Base-by-base conservation (phyloP, 2,888 invertebrate genomes). In the Agrotis ipsilon region DNA sequence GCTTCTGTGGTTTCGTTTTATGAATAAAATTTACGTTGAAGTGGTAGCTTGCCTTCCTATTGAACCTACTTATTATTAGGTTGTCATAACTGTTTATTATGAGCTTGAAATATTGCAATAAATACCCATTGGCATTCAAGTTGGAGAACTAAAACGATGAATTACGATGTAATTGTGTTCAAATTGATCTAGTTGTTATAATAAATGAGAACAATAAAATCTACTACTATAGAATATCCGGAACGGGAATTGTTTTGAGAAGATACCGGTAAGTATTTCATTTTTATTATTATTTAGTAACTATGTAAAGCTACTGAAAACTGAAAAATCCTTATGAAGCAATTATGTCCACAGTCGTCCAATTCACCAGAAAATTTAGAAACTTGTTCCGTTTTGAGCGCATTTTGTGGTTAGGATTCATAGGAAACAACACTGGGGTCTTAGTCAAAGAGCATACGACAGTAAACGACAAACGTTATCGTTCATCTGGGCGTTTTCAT, bases 31-130 rank as follows among this genome's bases (percentile, higher is more conserved):
- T 46, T 66, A 59, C 49, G 24, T 51, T 64, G 60, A 60, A 75
- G 60, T 66, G 46, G 58, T 48, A 65, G 73, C 45, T 24, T 57
- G 21, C 55, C 45, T 46, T 68, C 51, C 39, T 60, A 57, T 49
- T 39, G 43, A 59, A 43, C 21, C 27, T 32, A 18, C 45, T 52
- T 66, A 80, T 46, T 54, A 76, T 75, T 59, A 14, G 43, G 18
- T 32, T 75, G 68, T 80, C 76, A 51, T 76, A 80, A 75, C 61
- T 67, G 51, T 73, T 65, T 61, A 60, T 57, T 57, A 61, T 39
- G 11, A 19, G 48, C 39, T 18, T 58, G 51, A 73, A 58, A 52
- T 65, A 79, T 78, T 65, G 18, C 32, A 72, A 65, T 78, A 64
- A 72, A 78, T 78, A 75, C 13, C 19, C 5, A 45, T 71, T 62